These are phyloP conservation scores for Turdus rufiventris DNA, from an alignment of 2,113 vertebrate species.

Conservation along the genomic window DNA sequence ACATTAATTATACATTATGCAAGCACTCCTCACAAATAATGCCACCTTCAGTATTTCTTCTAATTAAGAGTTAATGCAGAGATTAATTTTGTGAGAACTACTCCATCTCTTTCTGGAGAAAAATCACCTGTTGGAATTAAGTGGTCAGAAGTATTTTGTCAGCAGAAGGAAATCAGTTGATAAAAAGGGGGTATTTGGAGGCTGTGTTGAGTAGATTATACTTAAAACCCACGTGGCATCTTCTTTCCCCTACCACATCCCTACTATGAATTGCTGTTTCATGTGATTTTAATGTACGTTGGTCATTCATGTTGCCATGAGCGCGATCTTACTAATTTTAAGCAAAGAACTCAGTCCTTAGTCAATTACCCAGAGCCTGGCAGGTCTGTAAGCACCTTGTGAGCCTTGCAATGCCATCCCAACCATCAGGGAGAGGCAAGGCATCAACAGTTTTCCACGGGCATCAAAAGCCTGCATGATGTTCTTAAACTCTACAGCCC, in stretches of 20 bases:
- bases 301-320: background rate
- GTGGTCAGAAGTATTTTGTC: background rate
- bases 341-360: background rate
- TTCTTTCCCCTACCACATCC: background rate
- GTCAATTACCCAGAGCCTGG: background rate
- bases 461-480: background rate
- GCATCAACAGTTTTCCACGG: background rate
- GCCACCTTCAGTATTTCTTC: background rate
- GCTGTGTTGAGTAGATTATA: background rate
- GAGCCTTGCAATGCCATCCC: background rate
- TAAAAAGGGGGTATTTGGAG: background rate
- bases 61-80: background rate
- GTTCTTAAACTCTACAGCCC: background rate
- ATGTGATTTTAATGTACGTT: background rate
- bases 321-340: background rate
- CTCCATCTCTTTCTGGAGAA: background rate
- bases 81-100: background rate
- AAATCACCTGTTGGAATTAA: background rate
- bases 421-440: accelerated
- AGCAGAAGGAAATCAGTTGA: background rate
- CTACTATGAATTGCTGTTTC: background rate
- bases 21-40: background rate
- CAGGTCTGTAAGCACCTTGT: background rate
- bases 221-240: background rate
- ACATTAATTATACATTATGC: background rate